Percentiles rank a stretch among this genome's conserved stretches.
Evolutionary conservation across 2,888 invertebrate species (phyloP).

Genomic region (Auanema sp.): DNA sequence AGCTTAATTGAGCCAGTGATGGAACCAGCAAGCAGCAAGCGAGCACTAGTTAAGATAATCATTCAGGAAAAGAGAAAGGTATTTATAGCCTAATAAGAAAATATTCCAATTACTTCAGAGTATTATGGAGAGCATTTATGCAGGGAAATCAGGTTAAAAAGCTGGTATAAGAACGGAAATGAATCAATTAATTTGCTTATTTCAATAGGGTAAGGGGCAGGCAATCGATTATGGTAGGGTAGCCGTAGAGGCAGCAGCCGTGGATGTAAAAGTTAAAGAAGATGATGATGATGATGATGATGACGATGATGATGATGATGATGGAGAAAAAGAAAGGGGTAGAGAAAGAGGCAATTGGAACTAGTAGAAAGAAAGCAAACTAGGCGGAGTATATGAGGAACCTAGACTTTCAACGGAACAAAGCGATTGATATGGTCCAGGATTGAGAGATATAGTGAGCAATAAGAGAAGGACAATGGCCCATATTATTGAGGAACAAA

Average conservation of each 20-base stretch:
- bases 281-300: constrained; percentile 4
- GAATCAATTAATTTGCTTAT: constrained; percentile 2
- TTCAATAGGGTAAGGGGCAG: not conserved
- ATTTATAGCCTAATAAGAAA: no score
- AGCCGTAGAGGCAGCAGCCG: not conserved
- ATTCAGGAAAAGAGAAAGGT: no score
- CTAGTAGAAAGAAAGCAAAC: constrained; percentile 12
- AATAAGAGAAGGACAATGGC: not conserved
- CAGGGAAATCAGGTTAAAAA: no score
- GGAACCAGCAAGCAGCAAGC: no score
- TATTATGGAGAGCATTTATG: no score
- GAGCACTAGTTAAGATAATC: no score
- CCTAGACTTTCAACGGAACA: no score
- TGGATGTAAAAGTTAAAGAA: not conserved
- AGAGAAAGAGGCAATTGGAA: constrained; percentile 13
- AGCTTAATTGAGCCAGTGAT: no score
- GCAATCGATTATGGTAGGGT: constrained; percentile 5
- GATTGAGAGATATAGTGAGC: constrained; percentile 3
- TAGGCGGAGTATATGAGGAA: constrained; percentile 7
- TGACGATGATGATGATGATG: constrained; percentile 8
- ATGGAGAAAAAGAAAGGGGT: constrained; percentile 17
- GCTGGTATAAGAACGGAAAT: not conserved
- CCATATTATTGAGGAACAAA: no score
- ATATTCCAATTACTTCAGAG: no score
- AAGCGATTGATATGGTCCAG: no score